phyloP scores from a whole-genome alignment of 2,888 invertebrate species.

The Ariolimax columbianus region DNA sequence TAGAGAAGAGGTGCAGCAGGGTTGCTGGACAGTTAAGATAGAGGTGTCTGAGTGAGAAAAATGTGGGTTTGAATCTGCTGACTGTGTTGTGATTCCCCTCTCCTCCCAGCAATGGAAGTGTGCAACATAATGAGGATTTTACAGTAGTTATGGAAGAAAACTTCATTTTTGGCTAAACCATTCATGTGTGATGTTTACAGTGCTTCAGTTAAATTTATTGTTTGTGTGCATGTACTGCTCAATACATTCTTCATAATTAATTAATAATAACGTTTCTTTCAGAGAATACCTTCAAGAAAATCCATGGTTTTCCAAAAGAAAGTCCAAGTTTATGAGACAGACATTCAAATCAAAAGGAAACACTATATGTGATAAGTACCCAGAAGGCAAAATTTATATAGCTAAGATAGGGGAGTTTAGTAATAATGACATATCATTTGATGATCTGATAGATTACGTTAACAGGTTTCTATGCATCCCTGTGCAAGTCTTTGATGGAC shows the following conservation, averaged over 20 bases:
- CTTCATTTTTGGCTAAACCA: too few species aligned
- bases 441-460: conserved; percentile 69
- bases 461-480: conserved; percentile 69
- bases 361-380: conserved; percentile 68
- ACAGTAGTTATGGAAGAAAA: too few species aligned
- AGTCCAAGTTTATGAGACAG: conserved; percentile 66
- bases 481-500: conserved; percentile 63
- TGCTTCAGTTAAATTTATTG: too few species aligned
- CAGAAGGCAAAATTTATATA: conserved; percentile 72
- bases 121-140: too few species aligned
- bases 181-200: too few species aligned
- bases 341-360: conserved; percentile 63
- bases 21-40: too few species aligned
- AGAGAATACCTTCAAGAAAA: conserved; percentile 65
- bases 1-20: too few species aligned
- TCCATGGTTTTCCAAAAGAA: conserved; percentile 73
- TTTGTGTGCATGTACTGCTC: not conserved
- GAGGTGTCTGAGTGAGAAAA: too few species aligned
- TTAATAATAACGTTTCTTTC: not conserved
- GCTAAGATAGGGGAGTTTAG: conserved; percentile 72
- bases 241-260: not conserved
- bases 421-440: conserved; percentile 60
- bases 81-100: too few species aligned
- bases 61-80: too few species aligned
- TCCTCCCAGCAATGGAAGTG: too few species aligned